Evolutionary conservation across 2,888 invertebrate species (phyloP).

Genomic region (Nysson spinosus): DNA sequence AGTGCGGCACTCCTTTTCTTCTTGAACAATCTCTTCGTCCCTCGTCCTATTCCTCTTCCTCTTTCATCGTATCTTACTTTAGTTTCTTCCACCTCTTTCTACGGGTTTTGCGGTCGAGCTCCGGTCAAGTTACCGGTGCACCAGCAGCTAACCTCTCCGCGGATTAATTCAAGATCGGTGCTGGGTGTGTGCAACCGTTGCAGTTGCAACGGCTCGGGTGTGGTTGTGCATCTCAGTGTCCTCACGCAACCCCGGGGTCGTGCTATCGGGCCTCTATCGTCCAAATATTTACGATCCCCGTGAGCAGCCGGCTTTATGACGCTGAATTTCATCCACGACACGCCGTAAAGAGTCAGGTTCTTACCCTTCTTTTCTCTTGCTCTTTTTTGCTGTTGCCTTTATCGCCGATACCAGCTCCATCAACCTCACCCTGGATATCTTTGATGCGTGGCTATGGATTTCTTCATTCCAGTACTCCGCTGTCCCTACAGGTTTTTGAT

Average conservation of each 20-base stretch:
- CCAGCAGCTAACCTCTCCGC: constrained; percentile 63
- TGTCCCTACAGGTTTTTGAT: neutral
- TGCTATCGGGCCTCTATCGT: constrained; percentile 61
- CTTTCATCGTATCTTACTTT: constrained; percentile 18
- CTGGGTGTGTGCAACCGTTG: constrained; percentile 31
- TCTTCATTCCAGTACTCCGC: constrained; percentile 2
- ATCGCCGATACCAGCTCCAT: constrained; percentile 4
- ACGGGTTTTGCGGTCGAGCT: constrained; percentile 57
- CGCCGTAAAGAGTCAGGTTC: constrained; percentile 34
- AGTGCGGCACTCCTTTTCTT: constrained; percentile 40
- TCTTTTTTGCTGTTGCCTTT: constrained; percentile 8
- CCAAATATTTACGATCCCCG: constrained; percentile 67
- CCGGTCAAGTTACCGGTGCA: constrained; percentile 70
- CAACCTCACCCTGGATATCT: constrained; percentile 1
- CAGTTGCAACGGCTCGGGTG: constrained; percentile 23
- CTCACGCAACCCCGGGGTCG: constrained; percentile 50
- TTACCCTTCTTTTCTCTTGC: neutral
- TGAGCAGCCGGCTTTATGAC: constrained; percentile 57
- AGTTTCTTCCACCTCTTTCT: constrained; percentile 17
- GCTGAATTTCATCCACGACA: constrained; percentile 46
- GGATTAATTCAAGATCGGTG: constrained; percentile 71
- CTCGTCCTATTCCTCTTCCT: constrained; percentile 15
- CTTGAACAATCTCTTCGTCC: too few species aligned
- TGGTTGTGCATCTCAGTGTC: constrained; percentile 26
- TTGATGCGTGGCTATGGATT: constrained; percentile 5